Evolutionary conservation across 2,888 invertebrate genomes (phyloP), one percentile per base, ranked within the genome.

Genomic region (Vannuccia rotundouncinata): DNA sequence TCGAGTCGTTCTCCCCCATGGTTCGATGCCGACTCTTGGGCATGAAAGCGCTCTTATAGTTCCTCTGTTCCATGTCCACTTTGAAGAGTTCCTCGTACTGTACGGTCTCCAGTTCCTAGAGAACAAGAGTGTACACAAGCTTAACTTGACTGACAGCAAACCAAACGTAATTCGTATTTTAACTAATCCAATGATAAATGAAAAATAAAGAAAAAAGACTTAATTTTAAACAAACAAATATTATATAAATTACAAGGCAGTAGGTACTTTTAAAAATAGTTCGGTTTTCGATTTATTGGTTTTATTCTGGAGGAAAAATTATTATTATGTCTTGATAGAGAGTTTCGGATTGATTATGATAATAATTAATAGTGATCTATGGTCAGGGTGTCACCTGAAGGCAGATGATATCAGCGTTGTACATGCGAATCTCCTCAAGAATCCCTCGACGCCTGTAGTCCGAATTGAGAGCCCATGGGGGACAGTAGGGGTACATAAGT

Each of bases 401-500:
- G 87, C 95, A 95, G 88, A 99, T 96, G 85, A 99, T 95, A 89
- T 99, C 98, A 78, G 97, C 96, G 79, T 93, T 92, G 89, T 96
- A 97, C 89, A 95, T 95, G 84, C 94, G 91, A 86, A 99, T 95
- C 90, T 99, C 98, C 87, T 94, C 94, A 86, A 99, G 91, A 87
- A 99, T 98, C 82, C 94, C 93, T 0, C 74, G 0, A 29, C 80
- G 74, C 84, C 99, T 91, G 90, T 98, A 98, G 86, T 96, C 95
- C 99, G 98, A 99, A 88, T 93, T 93, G 82, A 99, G 91, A 79
- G 98, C 98, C 98, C 98, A 99, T 84, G 94, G 93, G 28, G 99
- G 98, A 89, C 98, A 99, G 90, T 99, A 99, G 85, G 95, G 96
- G 90, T 99, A 99, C 93, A 96, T 94, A 90, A 96, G 95, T 85